These are phyloP conservation scores for Ips nitidus DNA, from an alignment of 1,140 invertebrate genomes.

Conservation along the genomic window DNA sequence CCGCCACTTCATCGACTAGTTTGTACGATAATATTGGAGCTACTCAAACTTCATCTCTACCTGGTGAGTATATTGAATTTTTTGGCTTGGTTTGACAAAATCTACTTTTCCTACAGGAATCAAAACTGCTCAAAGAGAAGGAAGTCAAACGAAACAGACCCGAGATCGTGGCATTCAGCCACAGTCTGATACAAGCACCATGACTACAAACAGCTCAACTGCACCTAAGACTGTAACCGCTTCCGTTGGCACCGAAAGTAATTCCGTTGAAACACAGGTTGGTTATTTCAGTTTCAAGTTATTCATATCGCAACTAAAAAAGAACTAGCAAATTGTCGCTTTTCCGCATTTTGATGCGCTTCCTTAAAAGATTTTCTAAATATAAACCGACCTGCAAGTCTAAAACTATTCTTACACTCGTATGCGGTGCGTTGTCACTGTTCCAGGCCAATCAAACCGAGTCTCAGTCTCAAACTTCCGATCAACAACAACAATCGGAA, in stretches of 20 bases:
- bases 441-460: conserved; percentile 46
- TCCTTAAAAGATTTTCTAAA: too few species aligned
- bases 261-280: conserved; percentile 47
- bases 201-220: conserved; percentile 60
- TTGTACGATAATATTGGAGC: conserved; percentile 84
- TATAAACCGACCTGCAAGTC: too few species aligned
- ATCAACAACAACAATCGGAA: conserved; percentile 64
- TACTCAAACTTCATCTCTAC: conserved; percentile 59
- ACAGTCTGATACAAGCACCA: conserved; percentile 65
- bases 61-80: conserved; percentile 49
- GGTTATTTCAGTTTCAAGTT: neutral
- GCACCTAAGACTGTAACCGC: conserved; percentile 61
- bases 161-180: conserved; percentile 57
- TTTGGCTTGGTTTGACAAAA: neutral
- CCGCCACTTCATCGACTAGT: conserved; percentile 82
- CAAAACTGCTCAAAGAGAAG: conserved; percentile 48
- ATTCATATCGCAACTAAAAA: too few species aligned
- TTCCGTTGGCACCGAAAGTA: conserved; percentile 63
- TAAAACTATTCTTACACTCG: too few species aligned
- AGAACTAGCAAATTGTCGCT: too few species aligned
- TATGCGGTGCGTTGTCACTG: neutral
- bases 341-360: too few species aligned
- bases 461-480: conserved; percentile 54
- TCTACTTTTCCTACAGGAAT: conserved; percentile 32
- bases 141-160: conserved; percentile 50